A percentile compares a stretch with the other conserved stretches of the same genome.
Evolutionary conservation across 2,888 invertebrate genomes (phyloP).

Genomic region (Tortricodes alternella): DNA sequence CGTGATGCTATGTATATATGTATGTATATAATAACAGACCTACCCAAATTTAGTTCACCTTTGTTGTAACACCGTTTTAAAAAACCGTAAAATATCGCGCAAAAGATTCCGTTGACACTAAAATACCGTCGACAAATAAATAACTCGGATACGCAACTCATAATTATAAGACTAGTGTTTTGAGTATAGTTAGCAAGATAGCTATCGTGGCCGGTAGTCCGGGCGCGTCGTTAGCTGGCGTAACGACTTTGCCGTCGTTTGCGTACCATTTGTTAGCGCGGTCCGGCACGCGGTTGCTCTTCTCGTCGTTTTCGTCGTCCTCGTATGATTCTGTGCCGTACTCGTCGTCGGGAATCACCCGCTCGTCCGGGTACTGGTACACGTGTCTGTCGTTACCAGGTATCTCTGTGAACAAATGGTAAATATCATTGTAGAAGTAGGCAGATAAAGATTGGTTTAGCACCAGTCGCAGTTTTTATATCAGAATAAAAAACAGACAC

Average conservation of each 20-base stretch:
- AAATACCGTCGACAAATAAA: neutral
- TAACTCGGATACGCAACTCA: constrained; percentile 5
- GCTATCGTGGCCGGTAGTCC: constrained; percentile 41
- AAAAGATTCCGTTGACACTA: neutral
- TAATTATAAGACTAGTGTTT: constrained; percentile 26
- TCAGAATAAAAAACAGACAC: too few species aligned
- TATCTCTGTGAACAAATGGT: constrained; percentile 61
- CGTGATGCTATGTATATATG: too few species aligned
- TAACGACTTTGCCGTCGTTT: constrained; percentile 66
- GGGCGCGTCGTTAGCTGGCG: constrained; percentile 49
- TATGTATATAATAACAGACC: too few species aligned
- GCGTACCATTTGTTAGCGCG: constrained; percentile 80
- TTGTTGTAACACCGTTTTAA: too few species aligned
- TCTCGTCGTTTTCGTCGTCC: constrained; percentile 56
- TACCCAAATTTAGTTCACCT: too few species aligned
- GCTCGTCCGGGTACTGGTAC: constrained; percentile 70
- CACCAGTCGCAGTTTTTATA: too few species aligned
- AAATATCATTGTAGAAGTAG: constrained; percentile 19
- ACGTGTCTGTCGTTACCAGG: constrained; percentile 76
- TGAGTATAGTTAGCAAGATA: constrained; percentile 44
- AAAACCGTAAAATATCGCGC: neutral
- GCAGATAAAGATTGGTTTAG: too few species aligned
- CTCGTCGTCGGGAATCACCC: constrained; percentile 67
- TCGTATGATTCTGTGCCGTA: constrained; percentile 72
- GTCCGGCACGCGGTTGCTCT: constrained; percentile 74